Conservation (phyloP, 2,888 invertebrate species). For the Julus scandinavius region DNA sequence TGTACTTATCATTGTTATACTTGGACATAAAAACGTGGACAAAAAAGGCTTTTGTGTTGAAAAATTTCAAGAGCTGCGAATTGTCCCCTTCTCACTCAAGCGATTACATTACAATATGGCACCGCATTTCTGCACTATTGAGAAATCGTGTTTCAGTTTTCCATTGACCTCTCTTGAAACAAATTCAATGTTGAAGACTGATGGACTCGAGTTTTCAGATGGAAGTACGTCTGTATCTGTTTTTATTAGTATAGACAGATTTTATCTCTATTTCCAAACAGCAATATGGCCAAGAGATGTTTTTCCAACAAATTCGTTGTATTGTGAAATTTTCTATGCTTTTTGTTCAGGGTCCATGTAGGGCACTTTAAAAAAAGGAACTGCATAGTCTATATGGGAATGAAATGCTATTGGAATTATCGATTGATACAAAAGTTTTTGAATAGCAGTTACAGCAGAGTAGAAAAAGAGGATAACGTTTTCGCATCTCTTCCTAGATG, state of each 20-base stretch:
- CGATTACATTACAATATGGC: conserved; percentile 1
- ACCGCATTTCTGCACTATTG: background rate
- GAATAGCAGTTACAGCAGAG: conserved; percentile 41
- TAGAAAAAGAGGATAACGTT: conserved; percentile 10
- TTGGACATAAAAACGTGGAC: background rate
- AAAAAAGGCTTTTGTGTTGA: background rate
- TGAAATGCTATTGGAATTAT: conserved; percentile 42
- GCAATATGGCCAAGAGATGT: conserved; percentile 42
- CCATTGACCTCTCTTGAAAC: conserved; percentile 22
- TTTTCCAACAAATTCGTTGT: conserved; percentile 39
- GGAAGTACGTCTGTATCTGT: conserved; percentile 20
- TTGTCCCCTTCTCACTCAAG: background rate
- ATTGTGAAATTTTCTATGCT: conserved; percentile 35
- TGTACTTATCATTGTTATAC: background rate
- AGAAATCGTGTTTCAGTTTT: conserved; percentile 26
- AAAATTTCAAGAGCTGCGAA: background rate
- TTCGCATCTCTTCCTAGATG: conserved; percentile 24
- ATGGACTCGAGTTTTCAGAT: conserved; percentile 36
- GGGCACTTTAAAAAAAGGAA: conserved; percentile 29
- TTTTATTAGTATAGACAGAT: conserved; percentile 40
- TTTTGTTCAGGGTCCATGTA: conserved; percentile 26
- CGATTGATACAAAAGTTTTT: conserved; percentile 45
- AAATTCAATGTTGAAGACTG: conserved; percentile 31
- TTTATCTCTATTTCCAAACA: conserved; percentile 43
- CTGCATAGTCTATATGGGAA: conserved; percentile 39